Conservation (phyloP, 1,140 invertebrate genomes). For the Triops cancriformis region DNA sequence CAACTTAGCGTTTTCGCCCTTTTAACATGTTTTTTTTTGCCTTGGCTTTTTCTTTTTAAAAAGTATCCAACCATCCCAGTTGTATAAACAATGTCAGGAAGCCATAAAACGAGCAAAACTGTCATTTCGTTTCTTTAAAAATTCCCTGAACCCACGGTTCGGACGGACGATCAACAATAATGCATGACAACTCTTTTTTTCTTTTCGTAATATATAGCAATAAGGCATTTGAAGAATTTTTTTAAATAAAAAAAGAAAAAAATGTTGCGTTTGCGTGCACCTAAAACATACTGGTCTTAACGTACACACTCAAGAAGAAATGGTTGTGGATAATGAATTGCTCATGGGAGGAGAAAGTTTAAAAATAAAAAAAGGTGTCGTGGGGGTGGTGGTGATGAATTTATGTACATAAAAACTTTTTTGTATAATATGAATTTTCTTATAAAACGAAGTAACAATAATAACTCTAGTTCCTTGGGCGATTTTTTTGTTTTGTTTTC, state of each 20-base stretch:
- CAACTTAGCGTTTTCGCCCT: not conserved
- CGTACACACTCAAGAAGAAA: not conserved
- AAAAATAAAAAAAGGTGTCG: not conserved
- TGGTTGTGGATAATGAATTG: not conserved
- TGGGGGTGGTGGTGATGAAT: not conserved
- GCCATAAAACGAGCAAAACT: not conserved
- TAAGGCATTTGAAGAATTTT: not conserved
- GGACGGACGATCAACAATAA: slow-evolving; percentile 13
- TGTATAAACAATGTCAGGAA: slow-evolving; percentile 5
- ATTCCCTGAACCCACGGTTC: slow-evolving; percentile 12
- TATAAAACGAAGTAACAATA: slow-evolving; percentile 8
- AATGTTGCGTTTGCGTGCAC: not conserved
- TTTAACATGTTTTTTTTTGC: not conserved
- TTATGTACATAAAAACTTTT: slow-evolving; percentile 7
- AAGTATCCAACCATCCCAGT: not conserved
- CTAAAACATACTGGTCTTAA: slow-evolving; percentile 1
- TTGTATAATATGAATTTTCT: not conserved
- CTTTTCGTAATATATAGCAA: not conserved
- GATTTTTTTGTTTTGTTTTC: not conserved
- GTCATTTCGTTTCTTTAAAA: not conserved
- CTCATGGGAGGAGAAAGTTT: not conserved
- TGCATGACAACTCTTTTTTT: not conserved
- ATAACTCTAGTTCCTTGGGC: slow-evolving; percentile 2
- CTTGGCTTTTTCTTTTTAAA: not conserved
- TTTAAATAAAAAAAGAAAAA: not conserved